Conservation (phyloP, 2,888 invertebrate genomes). For the Litoditis marina region DNA sequence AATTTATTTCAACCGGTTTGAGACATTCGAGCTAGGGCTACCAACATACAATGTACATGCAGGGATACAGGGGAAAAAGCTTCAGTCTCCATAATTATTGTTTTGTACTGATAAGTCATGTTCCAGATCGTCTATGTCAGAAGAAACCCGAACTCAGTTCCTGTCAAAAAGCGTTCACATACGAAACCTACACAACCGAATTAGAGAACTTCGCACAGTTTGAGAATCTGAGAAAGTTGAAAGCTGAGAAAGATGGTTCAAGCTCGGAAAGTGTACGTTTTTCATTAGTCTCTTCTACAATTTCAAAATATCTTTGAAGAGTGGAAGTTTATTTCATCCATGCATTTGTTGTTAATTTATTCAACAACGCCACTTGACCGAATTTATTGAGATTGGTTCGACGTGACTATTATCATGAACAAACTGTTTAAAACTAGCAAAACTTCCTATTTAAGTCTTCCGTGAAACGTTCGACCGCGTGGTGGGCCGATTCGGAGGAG, state of each 20-base stretch:
- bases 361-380: no score
- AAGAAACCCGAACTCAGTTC: not conserved
- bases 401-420: no score
- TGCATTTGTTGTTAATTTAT: no score
- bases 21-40: no score
- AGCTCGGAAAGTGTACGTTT: not conserved
- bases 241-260: not conserved
- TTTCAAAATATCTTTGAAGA: not conserved
- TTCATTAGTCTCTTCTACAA: not conserved
- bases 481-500: constrained; percentile 6
- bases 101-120: no score
- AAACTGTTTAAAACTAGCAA: no score
- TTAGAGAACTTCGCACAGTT: not conserved
- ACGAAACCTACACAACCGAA: not conserved
- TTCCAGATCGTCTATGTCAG: constrained; percentile 2
- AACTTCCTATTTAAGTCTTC: no score
- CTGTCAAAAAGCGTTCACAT: constrained; percentile 1
- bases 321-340: no score
- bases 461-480: not conserved
- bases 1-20: no score
- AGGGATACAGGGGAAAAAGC: not conserved
- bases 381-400: no score
- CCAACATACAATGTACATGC: not conserved
- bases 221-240: not conserved
- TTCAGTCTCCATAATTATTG: no score